Base-by-base conservation (phyloP, 1,140 invertebrate genomes). In the Camponotus floridanus region DNA sequence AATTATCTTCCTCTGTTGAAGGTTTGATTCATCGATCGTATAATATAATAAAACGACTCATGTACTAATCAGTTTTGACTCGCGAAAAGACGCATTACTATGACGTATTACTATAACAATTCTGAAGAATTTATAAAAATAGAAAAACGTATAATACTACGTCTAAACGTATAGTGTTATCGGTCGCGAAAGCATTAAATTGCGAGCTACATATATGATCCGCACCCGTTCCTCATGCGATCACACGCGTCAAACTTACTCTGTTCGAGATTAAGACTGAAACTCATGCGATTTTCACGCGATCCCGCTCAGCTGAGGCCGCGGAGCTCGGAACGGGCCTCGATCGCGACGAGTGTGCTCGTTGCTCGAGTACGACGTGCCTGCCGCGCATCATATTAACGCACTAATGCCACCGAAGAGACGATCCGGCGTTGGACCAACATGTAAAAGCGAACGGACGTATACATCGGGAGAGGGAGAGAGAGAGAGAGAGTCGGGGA, bases 401-500 rank as follows among this genome's bases (percentile, higher is more conserved):
- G 18, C 21, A 80, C 64, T 26, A 31, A n/a, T 51, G 48, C 48
- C 48, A 18, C 48, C 13, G 48, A 51, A 51, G 48, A 15, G 33
- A 80, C 15, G 45, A 55, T 57, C 15, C 64, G 8, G 55, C 36
- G 55, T 61, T 26, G 48, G 64, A 26, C 51, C 39, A 81, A 57
- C 48, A 42, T 33, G 36, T 26, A n/a, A 26, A 39, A 61, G 33
- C 76, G 31, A 61, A 65, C 55, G 78, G 31, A 84, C 55, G 76
- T 70, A 76, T 73, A 87, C 51, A 78, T 21, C 42, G 71, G 87
- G 74, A 57, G 67, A 76, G 70, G 42, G 65, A 83, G 73, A 45
- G 91, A 48, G 36, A 59, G 21, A 88, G 91, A 92, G 92, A 91
- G 59, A 39, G 91, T 4, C 4, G 59, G 15, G 86, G 88, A 92